phyloP scores from a whole-genome alignment of 1,140 invertebrate genomes.

The Rhagoletis pomonella region DNA sequence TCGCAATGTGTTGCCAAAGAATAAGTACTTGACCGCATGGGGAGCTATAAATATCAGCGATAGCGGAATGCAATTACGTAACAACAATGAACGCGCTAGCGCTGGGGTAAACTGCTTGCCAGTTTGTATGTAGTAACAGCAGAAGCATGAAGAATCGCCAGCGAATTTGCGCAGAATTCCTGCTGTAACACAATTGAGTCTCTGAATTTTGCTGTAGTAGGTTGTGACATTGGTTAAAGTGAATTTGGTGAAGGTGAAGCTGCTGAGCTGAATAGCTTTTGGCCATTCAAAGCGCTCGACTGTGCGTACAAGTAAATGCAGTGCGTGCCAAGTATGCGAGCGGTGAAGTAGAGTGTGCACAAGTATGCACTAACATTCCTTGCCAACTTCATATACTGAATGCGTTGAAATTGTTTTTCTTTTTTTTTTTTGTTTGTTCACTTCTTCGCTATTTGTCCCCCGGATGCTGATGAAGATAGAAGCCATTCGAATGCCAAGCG shows the following conservation, averaged over 20 bases:
- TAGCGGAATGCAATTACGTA: slow-evolving; percentile 53
- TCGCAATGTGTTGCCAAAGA: slow-evolving; percentile 50
- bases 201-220: neutral
- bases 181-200: neutral
- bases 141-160: neutral
- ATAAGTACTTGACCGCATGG: slow-evolving; percentile 50
- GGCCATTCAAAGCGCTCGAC: neutral
- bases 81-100: slow-evolving; percentile 35
- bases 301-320: neutral
- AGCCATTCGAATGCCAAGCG: neutral
- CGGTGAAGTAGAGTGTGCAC: neutral
- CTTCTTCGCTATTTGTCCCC: neutral
- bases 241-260: slow-evolving; percentile 33
- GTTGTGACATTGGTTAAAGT: neutral
- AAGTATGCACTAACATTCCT: neutral
- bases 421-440: neutral
- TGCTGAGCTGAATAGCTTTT: neutral
- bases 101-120: slow-evolving; percentile 10
- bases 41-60: slow-evolving; percentile 54
- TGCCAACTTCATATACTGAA: slow-evolving; percentile 1
- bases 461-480: neutral
- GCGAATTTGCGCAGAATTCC: neutral
- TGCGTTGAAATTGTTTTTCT: neutral
- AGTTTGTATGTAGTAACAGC: neutral
- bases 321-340: slow-evolving; percentile 29